A percentile compares a stretch with the other conserved stretches of the same genome.
Evolutionary conservation across 2,113 vertebrate species (phyloP).

Genomic region (Ptilorrhoa leucosticta): DNA sequence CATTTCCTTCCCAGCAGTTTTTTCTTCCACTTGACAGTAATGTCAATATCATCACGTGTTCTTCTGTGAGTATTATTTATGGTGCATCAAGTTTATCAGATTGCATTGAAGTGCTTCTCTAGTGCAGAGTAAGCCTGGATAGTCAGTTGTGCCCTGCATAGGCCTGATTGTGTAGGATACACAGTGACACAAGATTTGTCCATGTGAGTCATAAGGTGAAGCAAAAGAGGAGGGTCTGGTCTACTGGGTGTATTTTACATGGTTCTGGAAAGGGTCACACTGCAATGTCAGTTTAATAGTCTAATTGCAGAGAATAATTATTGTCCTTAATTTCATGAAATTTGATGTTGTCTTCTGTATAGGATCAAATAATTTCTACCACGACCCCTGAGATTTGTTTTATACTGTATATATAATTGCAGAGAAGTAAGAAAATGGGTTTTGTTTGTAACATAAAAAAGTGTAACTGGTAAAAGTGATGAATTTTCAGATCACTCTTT

Average conservation of each 20-base stretch:
- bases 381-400: neutral
- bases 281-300: neutral
- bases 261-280: neutral
- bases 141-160: neutral
- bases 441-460: neutral
- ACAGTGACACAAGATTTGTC: neutral
- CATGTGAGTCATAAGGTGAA: neutral
- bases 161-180: neutral
- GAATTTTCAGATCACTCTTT: neutral
- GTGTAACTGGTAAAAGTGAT: neutral
- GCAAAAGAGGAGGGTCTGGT: neutral
- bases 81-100: neutral
- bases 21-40: neutral
- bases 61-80: neutral
- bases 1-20: neutral
- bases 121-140: neutral
- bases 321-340: neutral
- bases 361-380: neutral
- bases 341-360: neutral
- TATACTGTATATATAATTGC: constrained; percentile 10
- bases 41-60: neutral
- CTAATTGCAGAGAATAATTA: neutral
- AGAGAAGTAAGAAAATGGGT: neutral
- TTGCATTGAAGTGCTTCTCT: neutral
- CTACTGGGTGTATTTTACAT: neutral